Evolutionary conservation across 2,797 vertebrate species (phyloP).

Genomic region (Stomatorhinus walkeri): DNA sequence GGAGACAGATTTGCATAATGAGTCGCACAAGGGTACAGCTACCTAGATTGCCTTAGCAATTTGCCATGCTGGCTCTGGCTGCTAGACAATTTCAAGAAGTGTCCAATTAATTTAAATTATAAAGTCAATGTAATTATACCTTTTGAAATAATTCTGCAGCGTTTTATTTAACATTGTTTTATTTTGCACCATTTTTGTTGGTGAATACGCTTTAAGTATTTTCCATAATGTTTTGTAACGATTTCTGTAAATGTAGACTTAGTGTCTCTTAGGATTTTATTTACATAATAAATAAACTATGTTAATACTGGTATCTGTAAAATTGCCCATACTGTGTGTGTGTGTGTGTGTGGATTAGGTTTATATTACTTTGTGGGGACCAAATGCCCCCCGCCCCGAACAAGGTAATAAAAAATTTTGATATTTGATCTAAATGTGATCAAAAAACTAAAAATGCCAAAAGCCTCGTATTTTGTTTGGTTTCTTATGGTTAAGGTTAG

Average conservation of each 20-base stretch:
- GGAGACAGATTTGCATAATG: constrained; percentile 46
- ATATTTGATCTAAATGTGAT: background rate
- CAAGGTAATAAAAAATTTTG: background rate
- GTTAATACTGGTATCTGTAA: background rate
- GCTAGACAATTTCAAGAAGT: constrained; percentile 45
- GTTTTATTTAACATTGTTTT: constrained; percentile 11
- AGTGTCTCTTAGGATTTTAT: constrained; percentile 1
- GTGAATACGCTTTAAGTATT: background rate
- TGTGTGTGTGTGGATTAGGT: background rate
- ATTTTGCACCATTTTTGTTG: background rate
- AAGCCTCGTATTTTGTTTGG: background rate
- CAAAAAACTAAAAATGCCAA: no score
- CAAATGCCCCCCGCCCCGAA: background rate
- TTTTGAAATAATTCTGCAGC: constrained; percentile 29
- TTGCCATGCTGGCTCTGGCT: constrained; percentile 40
- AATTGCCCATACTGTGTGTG: background rate
- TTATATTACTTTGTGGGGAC: background rate
- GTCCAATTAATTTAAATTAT: constrained; percentile 48
- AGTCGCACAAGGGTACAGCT: constrained; percentile 41
- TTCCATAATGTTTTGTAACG: background rate
- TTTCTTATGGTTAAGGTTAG: background rate
- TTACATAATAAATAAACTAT: background rate
- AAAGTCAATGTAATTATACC: constrained; percentile 49
- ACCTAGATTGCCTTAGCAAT: constrained; percentile 51
- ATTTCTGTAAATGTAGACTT: background rate